Evolutionary conservation across 1,140 invertebrate genomes (phyloP).

Genomic region (Ctenoplectra terminalis): DNA sequence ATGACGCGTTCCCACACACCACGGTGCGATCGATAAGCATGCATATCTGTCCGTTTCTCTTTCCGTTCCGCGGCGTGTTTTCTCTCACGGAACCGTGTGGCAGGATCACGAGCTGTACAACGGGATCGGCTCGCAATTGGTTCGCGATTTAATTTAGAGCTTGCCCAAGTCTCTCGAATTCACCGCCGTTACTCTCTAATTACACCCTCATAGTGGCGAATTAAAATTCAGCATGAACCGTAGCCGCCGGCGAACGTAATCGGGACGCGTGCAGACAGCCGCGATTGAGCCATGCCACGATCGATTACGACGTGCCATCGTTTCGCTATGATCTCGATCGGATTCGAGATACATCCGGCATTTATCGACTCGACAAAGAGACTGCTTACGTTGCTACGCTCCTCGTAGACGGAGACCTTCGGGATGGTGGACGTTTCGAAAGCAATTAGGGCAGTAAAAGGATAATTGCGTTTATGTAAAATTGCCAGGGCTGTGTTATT

Average conservation of each 20-base stretch:
- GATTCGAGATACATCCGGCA: neutral
- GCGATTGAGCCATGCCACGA: slow-evolving; percentile 22
- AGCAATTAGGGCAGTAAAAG: slow-evolving; percentile 56
- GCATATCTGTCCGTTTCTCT: slow-evolving; percentile 3
- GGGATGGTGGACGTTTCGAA: slow-evolving; percentile 19
- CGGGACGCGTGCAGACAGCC: slow-evolving; percentile 8
- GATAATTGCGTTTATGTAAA: slow-evolving; percentile 56
- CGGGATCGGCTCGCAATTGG: slow-evolving; percentile 38
- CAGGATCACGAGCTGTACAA: slow-evolving; percentile 15
- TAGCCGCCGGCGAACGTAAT: slow-evolving; percentile 8
- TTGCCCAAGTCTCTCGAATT: slow-evolving; percentile 59
- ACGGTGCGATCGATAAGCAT: slow-evolving; percentile 25
- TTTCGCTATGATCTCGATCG: slow-evolving; percentile 19
- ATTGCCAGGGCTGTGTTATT: slow-evolving; percentile 46
- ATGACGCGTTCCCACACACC: slow-evolving; percentile 54
- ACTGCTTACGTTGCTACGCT: neutral
- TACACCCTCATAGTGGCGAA: slow-evolving; percentile 64
- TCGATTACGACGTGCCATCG: slow-evolving; percentile 13
- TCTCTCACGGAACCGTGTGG: slow-evolving; percentile 18
- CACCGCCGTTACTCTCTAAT: slow-evolving; percentile 65
- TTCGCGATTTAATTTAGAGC: slow-evolving; percentile 73
- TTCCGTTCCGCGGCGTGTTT: neutral
- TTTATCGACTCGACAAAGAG: neutral
- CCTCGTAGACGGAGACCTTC: neutral
- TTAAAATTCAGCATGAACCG: slow-evolving; percentile 64